Base-by-base conservation (phyloP, 1,140 invertebrate species). In the Pachypeltis micranthus region DNA sequence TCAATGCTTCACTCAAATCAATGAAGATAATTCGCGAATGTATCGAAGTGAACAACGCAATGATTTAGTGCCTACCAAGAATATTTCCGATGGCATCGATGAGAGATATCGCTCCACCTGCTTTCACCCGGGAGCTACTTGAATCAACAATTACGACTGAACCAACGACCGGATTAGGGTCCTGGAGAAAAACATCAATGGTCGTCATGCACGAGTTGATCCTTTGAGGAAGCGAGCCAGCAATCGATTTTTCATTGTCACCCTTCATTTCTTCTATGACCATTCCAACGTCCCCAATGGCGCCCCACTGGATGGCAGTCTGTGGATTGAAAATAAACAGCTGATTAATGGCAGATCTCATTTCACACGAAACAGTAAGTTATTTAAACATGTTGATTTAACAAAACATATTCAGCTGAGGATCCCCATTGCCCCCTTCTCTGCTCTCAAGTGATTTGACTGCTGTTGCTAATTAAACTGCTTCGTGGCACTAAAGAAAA, bases 291-390 rank as follows among this genome's bases (percentile, higher is more conserved):
- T 98, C 95, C 65, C 93, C 95, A 70, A 98, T 91, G 44, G 93
- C 93, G 68, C 96, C 96, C 94, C 95, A 98, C 74, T 98, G 95
- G 66, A 98, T 91, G 25, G 94, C 91, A 19, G 95, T 59, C 69
- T 70, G n/a, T n/a, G n/a, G 56, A 14, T 64, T 47, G 23, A 70
- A 69, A 39, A 26, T 26, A 34, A 59, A 12, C 10, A 39, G 34
- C 34, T n/a, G n/a, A 39, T n/a, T 10, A 39, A 39, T 7, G 34
- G n/a, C 34, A 39, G n/a, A 39, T 39, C 34, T 39, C 34, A 39
- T 39, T n/a, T n/a, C n/a, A n/a, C n/a, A n/a, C n/a, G n/a, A n/a
- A n/a, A n/a, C n/a, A n/a, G n/a, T n/a, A n/a, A n/a, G n/a, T n/a
- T n/a, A n/a, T n/a, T n/a, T n/a, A n/a, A n/a, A n/a, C n/a, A n/a